Conservation (phyloP, 2,888 invertebrate genomes). For the Melanotus villosus region DNA sequence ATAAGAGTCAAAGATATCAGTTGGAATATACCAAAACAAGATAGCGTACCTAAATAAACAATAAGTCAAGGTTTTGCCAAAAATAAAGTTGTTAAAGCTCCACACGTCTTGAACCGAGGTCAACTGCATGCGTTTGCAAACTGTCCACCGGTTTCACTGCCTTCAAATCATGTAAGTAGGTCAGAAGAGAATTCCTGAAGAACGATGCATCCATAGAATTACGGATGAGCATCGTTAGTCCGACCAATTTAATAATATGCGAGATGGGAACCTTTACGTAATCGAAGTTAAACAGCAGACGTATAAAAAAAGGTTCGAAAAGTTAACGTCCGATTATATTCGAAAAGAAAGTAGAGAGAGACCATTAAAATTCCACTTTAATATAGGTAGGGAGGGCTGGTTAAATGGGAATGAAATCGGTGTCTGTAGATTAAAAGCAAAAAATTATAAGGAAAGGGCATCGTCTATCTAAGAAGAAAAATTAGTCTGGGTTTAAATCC, state of each 20-base stretch:
- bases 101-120: slow-evolving; percentile 33
- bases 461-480: slow-evolving; percentile 47
- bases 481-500: slow-evolving; percentile 45
- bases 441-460: slow-evolving; percentile 28
- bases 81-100: slow-evolving; percentile 30
- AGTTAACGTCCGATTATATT: neutral
- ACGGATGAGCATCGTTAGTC: neutral
- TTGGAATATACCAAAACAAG: too few relatives aligned
- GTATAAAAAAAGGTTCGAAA: neutral
- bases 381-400: slow-evolving; percentile 1
- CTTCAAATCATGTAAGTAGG: slow-evolving; percentile 38
- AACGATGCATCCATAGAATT: neutral
- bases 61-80: slow-evolving; percentile 45
- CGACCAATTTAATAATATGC: too few relatives aligned
- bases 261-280: too few relatives aligned
- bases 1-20: too few relatives aligned
- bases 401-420: neutral
- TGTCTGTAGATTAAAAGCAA: neutral
- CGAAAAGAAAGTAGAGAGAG: slow-evolving; percentile 25
- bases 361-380: slow-evolving; percentile 18
- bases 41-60: slow-evolving; percentile 21
- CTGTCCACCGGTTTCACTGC: slow-evolving; percentile 34
- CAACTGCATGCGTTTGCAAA: slow-evolving; percentile 41
- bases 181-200: slow-evolving; percentile 18
- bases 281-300: neutral